Evolutionary conservation across 2,113 vertebrate genomes (phyloP).

Genomic region (Atherinomorus stipes): DNA sequence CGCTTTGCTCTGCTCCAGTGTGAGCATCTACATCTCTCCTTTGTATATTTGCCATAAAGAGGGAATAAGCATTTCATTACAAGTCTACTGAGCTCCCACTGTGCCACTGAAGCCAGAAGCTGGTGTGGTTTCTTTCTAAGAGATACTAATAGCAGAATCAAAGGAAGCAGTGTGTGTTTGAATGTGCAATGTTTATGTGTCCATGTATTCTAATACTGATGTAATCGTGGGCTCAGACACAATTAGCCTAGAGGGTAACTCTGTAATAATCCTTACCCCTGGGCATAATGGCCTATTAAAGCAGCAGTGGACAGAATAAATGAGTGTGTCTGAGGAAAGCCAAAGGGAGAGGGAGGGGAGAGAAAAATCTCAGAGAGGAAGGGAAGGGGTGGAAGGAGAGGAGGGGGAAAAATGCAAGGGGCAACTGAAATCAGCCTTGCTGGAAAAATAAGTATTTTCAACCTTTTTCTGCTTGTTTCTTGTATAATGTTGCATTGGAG

Average conservation of each 20-base stretch:
- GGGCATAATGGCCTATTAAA: conserved; percentile 80
- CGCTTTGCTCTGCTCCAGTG: background rate
- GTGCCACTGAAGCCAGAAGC: conserved; percentile 58
- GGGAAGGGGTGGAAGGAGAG: background rate
- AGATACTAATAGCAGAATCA: conserved; percentile 70
- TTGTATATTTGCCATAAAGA: conserved; percentile 47
- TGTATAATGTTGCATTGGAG: background rate
- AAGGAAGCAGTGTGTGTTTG: conserved; percentile 36
- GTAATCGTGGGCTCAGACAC: conserved; percentile 75
- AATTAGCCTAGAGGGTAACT: conserved; percentile 81
- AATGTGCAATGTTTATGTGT: conserved; percentile 51
- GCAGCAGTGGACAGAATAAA: conserved; percentile 75
- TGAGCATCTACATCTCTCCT: conserved; percentile 30
- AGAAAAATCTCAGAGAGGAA: background rate
- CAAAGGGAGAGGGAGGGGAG: conserved; percentile 1
- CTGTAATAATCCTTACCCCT: conserved; percentile 77
- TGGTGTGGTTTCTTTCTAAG: conserved; percentile 45
- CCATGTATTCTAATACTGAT: conserved; percentile 73
- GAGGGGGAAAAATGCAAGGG: background rate
- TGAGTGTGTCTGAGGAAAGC: conserved; percentile 50
- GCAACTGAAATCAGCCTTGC: background rate
- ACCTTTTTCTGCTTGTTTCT: background rate
- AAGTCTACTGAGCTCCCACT: conserved; percentile 56
- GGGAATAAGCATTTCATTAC: conserved; percentile 69
- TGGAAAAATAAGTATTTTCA: background rate